These are phyloP conservation scores for Aphaenogaster ashmeadi DNA, from an alignment of 1,140 invertebrate species.

Conservation along the genomic window DNA sequence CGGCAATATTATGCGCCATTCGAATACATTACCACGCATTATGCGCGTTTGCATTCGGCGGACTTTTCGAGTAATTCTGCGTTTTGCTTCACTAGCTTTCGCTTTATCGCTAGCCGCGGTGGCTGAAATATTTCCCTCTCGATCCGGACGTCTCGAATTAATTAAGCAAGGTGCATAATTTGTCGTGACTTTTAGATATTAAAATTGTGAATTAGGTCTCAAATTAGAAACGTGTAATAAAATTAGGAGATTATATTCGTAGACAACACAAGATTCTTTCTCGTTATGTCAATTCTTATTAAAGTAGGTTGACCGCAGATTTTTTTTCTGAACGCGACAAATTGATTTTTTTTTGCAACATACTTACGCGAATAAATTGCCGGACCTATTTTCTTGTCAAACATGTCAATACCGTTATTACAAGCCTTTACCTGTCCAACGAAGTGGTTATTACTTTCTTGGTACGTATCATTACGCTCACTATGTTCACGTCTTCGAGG, in stretches of 20 bases:
- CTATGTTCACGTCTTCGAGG: neutral
- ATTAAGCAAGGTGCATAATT: neutral
- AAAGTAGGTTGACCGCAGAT: neutral
- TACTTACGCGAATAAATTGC: neutral
- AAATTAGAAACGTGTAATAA: neutral
- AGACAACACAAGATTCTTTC: neutral
- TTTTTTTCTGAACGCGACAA: neutral
- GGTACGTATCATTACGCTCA: constrained; percentile 39
- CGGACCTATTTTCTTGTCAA: constrained; percentile 20
- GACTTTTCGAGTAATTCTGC: constrained; percentile 27
- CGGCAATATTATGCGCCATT: constrained; percentile 68
- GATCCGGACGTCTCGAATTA: neutral
- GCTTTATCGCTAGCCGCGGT: neutral
- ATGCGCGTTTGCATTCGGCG: neutral
- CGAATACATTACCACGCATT: constrained; percentile 48
- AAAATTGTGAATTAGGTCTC: constrained; percentile 2
- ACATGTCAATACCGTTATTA: constrained; percentile 29
- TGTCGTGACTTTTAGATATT: neutral
- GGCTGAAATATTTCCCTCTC: neutral
- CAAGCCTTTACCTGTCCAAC: constrained; percentile 16
- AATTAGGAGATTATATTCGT: neutral
- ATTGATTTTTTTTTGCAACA: constrained; percentile 39
- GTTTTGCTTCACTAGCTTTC: neutral
- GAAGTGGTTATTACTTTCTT: constrained; percentile 27
- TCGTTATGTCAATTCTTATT: constrained; percentile 20